A percentile compares a stretch with the other conserved stretches of the same genome.
Conservation (phyloP, 2,888 invertebrate genomes). For the Netelia fuscicornis region DNA sequence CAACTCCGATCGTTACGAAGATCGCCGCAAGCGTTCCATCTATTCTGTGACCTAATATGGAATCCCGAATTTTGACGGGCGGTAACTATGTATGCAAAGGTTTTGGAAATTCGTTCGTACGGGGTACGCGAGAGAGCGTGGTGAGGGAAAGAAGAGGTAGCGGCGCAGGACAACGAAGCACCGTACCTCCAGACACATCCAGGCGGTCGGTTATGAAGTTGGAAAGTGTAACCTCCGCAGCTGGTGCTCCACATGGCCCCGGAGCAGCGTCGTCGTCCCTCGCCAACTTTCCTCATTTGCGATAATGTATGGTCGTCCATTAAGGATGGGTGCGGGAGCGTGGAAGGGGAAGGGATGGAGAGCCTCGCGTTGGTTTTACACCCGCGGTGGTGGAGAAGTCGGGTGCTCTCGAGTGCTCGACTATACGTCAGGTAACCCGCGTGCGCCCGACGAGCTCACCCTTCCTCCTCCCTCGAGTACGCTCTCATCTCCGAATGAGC, state of each 20-base stretch:
- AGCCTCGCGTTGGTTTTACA: neutral
- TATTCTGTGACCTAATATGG: conserved; percentile 10
- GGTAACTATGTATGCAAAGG: conserved; percentile 26
- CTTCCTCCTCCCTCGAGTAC: neutral
- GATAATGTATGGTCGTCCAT: conserved; percentile 83
- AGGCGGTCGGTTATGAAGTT: conserved; percentile 80
- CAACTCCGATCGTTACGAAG: neutral
- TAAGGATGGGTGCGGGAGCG: conserved; percentile 75
- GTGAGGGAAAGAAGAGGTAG: conserved; percentile 32
- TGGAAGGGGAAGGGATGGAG: neutral
- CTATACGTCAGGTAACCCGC: conserved; percentile 54
- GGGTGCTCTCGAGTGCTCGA: neutral
- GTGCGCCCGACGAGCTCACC: neutral
- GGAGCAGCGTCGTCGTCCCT: conserved; percentile 65
- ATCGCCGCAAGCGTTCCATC: conserved; percentile 10
- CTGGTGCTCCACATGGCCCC: conserved; percentile 80
- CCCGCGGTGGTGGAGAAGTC: neutral
- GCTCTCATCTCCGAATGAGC: conserved; percentile 16
- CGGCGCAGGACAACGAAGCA: conserved; percentile 74
- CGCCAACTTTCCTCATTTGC: conserved; percentile 83
- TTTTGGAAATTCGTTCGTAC: conserved; percentile 32
- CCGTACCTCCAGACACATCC: conserved; percentile 71
- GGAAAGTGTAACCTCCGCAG: conserved; percentile 78
- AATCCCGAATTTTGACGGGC: conserved; percentile 13
- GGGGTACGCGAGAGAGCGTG: conserved; percentile 9